Evolutionary conservation across 2,888 invertebrate genomes (phyloP).

Genomic region (Lasioglossum lativentre): DNA sequence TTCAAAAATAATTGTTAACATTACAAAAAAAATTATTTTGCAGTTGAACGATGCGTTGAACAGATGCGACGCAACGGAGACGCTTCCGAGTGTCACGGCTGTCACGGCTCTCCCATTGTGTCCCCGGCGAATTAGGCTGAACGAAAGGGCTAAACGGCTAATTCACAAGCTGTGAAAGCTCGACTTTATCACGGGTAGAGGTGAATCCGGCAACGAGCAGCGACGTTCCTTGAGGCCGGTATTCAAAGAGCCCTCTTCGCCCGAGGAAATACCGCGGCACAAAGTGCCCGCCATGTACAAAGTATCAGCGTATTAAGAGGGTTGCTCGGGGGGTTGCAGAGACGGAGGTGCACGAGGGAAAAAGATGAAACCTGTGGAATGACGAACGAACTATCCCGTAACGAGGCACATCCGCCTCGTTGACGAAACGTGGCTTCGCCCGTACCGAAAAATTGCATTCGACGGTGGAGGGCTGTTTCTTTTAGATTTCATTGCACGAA

Average conservation of each 20-base stretch:
- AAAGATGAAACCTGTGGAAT: slow-evolving; percentile 28
- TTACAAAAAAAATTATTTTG: neutral
- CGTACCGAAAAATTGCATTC: slow-evolving; percentile 8
- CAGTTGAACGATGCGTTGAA: too few species aligned
- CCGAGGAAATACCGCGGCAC: slow-evolving; percentile 40
- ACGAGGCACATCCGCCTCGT: slow-evolving; percentile 26
- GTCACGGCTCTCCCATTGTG: slow-evolving; percentile 34
- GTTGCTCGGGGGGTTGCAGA: neutral
- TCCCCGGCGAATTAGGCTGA: slow-evolving; percentile 44
- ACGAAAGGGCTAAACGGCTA: slow-evolving; percentile 52
- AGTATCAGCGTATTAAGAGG: slow-evolving; percentile 53
- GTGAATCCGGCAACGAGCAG: slow-evolving; percentile 45
- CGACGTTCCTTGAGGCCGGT: slow-evolving; percentile 50
- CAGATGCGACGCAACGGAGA: neutral
- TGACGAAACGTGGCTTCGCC: slow-evolving; percentile 27
- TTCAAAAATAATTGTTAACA: neutral
- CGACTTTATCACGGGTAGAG: slow-evolving; percentile 60
- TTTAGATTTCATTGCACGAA: neutral
- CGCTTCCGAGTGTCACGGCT: slow-evolving; percentile 5
- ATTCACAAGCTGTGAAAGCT: slow-evolving; percentile 58
- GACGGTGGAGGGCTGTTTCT: neutral
- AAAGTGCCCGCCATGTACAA: slow-evolving; percentile 56
- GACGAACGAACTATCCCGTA: slow-evolving; percentile 8
- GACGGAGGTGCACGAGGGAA: neutral
- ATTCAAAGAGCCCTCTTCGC: slow-evolving; percentile 64